These are phyloP conservation scores for Muscina levida DNA, from an alignment of 2,888 invertebrate species.

Conservation along the genomic window DNA sequence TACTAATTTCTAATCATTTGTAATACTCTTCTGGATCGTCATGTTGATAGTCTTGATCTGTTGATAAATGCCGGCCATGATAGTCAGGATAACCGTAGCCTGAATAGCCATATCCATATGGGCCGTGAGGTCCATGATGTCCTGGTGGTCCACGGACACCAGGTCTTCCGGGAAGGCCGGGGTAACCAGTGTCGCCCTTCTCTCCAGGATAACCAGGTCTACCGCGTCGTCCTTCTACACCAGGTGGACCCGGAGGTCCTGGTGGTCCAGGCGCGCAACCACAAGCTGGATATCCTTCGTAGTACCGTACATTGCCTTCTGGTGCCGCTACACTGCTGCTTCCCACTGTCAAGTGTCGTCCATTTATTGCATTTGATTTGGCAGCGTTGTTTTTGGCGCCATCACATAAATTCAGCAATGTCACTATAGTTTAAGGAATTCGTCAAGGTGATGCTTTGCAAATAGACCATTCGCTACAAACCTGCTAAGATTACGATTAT, in stretches of 20 bases:
- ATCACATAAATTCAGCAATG: too few relatives aligned
- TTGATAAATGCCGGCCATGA: too few relatives aligned
- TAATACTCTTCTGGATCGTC: too few relatives aligned
- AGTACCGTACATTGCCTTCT: not conserved
- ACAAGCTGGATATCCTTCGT: conserved; percentile 1
- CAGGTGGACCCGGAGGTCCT: conserved; percentile 48
- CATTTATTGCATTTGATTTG: too few relatives aligned
- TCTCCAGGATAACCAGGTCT: conserved; percentile 32
- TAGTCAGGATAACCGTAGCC: not conserved
- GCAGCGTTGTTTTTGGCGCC: too few relatives aligned
- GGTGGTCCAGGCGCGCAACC: conserved; percentile 45
- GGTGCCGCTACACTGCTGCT: too few relatives aligned
- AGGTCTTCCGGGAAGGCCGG: conserved; percentile 38
- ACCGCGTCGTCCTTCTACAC: conserved; percentile 34
- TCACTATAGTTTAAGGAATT: too few relatives aligned
- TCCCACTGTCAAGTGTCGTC: not conserved
- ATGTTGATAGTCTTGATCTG: too few relatives aligned
- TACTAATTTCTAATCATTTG: too few relatives aligned
- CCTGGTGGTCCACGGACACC: conserved; percentile 44
- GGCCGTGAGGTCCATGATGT: not conserved
- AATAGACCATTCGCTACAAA: not conserved
- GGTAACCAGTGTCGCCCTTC: conserved; percentile 30
- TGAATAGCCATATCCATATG: not conserved
- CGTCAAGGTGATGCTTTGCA: too few relatives aligned
- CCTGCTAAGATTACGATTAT: conserved; percentile 18